Base-by-base conservation (phyloP, 2,888 invertebrate species). In the Andrena bicolor region DNA sequence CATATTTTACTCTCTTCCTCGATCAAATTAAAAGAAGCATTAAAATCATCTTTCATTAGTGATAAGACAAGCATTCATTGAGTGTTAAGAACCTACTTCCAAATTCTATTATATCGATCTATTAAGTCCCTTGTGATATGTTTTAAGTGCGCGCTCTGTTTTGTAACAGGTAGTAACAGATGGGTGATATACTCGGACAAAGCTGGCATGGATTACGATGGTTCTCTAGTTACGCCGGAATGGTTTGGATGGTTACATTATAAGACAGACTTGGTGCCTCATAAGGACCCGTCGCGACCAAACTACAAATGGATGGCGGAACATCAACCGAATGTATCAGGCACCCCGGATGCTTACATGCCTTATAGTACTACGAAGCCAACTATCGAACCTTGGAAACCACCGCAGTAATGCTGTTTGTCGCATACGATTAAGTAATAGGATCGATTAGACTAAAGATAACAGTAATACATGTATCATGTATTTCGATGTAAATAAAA, bases 231-330 rank as follows among this genome's bases (percentile, higher is more conserved):
- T 8, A 97, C 99, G 1, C 96, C 99, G 32, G 99, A 99, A 93
- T 99, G 99, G 99, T 99, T 94, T 91, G 98, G 99, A 20, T 99
- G 99, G 99, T 95, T 99, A 92, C 99, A 99, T 94, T 98, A 99
- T 94, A 99, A 99, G 94, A 96, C 97, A 0, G 97, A 98, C 93
- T 94, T 96, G 20, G 94, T 95, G 0, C 98, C 98, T 1, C 94
- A 95, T 72, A 89, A 96, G 95, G 97, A 97, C 94, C 96, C 97
- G 61, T 93, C 95, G 92, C 94, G 97, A 86, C 97, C 97, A 0
- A 96, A 97, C 76, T 96, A 98, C 93, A 96, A 96, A 85, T 99
- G 99, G 99, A 97, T 99, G 96, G 87, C 94, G 0, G 97, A 97
- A 63, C 97, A 97, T 93, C 96, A 96, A 0, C 97, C 98, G 92